phyloP scores from a whole-genome alignment of 2,113 vertebrate genomes.

The Nerophis ophidion region DNA sequence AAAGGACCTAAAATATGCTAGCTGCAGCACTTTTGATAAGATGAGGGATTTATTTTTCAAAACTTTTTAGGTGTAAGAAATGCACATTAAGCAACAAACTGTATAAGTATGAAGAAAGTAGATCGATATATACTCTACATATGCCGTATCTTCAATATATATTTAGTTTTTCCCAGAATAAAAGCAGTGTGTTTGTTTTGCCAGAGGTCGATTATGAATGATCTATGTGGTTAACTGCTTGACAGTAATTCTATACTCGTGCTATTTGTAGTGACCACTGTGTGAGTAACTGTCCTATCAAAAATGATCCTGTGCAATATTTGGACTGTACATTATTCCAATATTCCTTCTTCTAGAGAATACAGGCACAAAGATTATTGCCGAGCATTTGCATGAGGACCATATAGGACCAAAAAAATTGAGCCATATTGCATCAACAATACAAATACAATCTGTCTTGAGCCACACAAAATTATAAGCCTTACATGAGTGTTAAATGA shows the following conservation, averaged over 20 bases:
- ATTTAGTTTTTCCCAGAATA: neutral
- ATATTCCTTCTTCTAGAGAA: neutral
- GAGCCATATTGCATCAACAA: no score
- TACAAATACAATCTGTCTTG: no score
- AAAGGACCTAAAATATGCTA: slow-evolving; percentile 40
- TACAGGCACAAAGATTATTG: neutral
- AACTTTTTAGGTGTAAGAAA: neutral
- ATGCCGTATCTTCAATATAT: slow-evolving; percentile 3
- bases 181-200: neutral
- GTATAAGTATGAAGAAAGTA: neutral
- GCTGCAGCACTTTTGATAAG: slow-evolving; percentile 38
- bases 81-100: neutral
- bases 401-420: neutral
- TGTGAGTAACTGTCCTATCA: slow-evolving; percentile 7
- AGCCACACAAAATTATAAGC: no score
- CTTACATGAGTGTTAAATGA: no score
- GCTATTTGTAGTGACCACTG: slow-evolving; percentile 3
- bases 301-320: slow-evolving; percentile 15
- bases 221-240: neutral
- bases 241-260: slow-evolving; percentile 1
- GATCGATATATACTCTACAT: neutral
- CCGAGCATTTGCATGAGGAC: slow-evolving; percentile 11
- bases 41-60: slow-evolving; percentile 13
- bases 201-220: slow-evolving; percentile 4
- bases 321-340: slow-evolving; percentile 5